Percentiles rank a stretch among this genome's conserved stretches.
These are phyloP conservation scores for Drosophila parvula DNA, from an alignment of 1,140 invertebrate genomes.

Conservation along the genomic window DNA sequence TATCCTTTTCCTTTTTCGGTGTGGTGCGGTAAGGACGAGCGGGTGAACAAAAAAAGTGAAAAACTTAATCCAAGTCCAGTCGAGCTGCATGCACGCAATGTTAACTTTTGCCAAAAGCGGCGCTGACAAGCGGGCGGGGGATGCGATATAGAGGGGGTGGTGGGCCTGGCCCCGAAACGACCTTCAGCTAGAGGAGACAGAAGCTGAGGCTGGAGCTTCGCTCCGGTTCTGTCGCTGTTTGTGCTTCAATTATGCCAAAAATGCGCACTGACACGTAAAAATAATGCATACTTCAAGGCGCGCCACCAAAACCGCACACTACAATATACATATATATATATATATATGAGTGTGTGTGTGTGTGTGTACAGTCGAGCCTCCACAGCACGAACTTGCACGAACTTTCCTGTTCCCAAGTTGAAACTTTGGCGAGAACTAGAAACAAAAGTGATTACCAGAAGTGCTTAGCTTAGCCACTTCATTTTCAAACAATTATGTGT, in stretches of 20 bases:
- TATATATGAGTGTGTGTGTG: not conserved
- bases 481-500: slow-evolving; percentile 19
- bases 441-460: slow-evolving; percentile 19
- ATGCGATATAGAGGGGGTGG: not conserved
- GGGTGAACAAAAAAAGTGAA: slow-evolving; percentile 34
- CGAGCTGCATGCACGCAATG: slow-evolving; percentile 54
- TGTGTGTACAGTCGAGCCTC: slow-evolving; percentile 10
- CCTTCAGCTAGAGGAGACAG: slow-evolving; percentile 33
- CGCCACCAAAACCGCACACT: slow-evolving; percentile 56
- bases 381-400: not conserved
- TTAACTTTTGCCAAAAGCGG: slow-evolving; percentile 47
- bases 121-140: slow-evolving; percentile 11
- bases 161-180: slow-evolving; percentile 25
- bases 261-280: slow-evolving; percentile 82
- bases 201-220: slow-evolving; percentile 24
- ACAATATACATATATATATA: slow-evolving; percentile 7
- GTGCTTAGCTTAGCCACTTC: slow-evolving; percentile 10
- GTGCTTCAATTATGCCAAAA: slow-evolving; percentile 82
- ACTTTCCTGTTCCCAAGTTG: not conserved
- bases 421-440: slow-evolving; percentile 9
- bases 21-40: slow-evolving; percentile 29
- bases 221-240: slow-evolving; percentile 63
- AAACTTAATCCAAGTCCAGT: slow-evolving; percentile 62
- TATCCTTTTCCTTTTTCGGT: slow-evolving; percentile 42
- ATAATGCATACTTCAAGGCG: slow-evolving; percentile 81